Evolutionary conservation across 2,888 invertebrate genomes (phyloP), one percentile per base, ranked within the genome.

Genomic region (Rhogogaster chlorosoma): DNA sequence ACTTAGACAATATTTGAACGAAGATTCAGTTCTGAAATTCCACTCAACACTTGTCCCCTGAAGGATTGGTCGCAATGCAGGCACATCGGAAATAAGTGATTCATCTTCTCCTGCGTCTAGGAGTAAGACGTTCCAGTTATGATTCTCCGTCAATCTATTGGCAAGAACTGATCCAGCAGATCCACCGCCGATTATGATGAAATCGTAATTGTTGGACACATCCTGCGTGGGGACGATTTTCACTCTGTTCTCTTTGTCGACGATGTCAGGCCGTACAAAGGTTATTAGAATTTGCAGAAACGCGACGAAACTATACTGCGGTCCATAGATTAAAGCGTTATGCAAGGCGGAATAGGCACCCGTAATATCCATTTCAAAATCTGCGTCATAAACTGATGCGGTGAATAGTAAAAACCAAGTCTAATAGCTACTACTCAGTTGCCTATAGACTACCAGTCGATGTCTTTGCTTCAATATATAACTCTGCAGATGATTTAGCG

Each of bases 91-190:
- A 1, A 97, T 88, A 0, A 96, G 94, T 12, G 96, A 96, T 90
- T 97, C 97, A 87, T 97, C 97, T 10, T 95, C 95, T 0, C 97
- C 98, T 0, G 97, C 97, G 94, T 98, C 98, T 77, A 98, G 89
- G n/a, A 98, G 93, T 3, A 98, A 93, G 0, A 98, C 95, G 87
- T 94, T 96, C 96, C 97, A 97, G 26, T 95, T 93, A 0, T 95
- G 94, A 88, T 96, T 96, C 93, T 98, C 98, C 6, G 97, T 96
- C 0, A 98, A 94, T 38, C 98, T 94, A 88, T 96, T 96, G 0
- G 98, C 98, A 84, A 98, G 87, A 0, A 97, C 97, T 0, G 97
- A 95, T 2, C 98, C 98, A 0, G 97, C 98, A 1, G 97, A 96
- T 0, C 98, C 98, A 0, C 95, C 98, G 0, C 98, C 98, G 2